These are phyloP conservation scores for Dolichotis patagonum DNA, from an alignment of 2,113 vertebrate genomes.

Conservation along the genomic window DNA sequence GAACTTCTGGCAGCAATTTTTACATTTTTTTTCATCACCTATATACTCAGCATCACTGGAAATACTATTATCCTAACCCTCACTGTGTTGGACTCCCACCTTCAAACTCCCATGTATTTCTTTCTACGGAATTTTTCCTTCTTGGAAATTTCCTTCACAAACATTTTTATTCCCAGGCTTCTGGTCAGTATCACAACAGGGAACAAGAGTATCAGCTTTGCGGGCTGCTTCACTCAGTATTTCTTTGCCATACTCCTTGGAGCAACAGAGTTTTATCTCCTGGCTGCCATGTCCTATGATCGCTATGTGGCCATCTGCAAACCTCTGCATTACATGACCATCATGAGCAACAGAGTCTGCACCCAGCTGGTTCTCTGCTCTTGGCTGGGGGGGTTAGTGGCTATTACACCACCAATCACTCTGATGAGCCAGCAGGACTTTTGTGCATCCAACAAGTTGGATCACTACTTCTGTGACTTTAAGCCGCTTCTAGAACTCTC, in stretches of 20 bases:
- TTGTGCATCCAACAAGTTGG: constrained; percentile 65
- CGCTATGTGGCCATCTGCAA: constrained; percentile 71
- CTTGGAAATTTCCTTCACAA: constrained; percentile 75
- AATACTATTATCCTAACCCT: too few relatives aligned
- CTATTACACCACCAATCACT: constrained; percentile 59
- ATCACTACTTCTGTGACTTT: constrained; percentile 71
- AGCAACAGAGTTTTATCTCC: constrained; percentile 74
- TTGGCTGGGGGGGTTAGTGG: constrained; percentile 67
- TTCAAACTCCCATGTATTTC: constrained; percentile 76
- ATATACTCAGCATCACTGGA: too few relatives aligned
- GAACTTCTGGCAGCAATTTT: too few relatives aligned
- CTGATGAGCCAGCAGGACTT: constrained; percentile 69
- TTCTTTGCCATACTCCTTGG: constrained; percentile 71
- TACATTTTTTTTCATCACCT: too few relatives aligned
- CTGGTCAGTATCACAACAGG: constrained; percentile 67
- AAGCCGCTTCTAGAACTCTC: constrained; percentile 65
- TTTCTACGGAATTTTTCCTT: constrained; percentile 77
- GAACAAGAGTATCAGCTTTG: constrained; percentile 72
- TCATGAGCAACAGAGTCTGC: constrained; percentile 41
- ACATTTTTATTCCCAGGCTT: constrained; percentile 64
- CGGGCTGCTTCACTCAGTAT: constrained; percentile 68
- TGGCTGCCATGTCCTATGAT: constrained; percentile 75
- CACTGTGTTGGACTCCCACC: not conserved
- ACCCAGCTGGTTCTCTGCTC: constrained; percentile 64
- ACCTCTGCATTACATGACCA: not conserved